These are phyloP conservation scores for Emberiza fucata DNA, from an alignment of 2,113 vertebrate species.

Conservation along the genomic window DNA sequence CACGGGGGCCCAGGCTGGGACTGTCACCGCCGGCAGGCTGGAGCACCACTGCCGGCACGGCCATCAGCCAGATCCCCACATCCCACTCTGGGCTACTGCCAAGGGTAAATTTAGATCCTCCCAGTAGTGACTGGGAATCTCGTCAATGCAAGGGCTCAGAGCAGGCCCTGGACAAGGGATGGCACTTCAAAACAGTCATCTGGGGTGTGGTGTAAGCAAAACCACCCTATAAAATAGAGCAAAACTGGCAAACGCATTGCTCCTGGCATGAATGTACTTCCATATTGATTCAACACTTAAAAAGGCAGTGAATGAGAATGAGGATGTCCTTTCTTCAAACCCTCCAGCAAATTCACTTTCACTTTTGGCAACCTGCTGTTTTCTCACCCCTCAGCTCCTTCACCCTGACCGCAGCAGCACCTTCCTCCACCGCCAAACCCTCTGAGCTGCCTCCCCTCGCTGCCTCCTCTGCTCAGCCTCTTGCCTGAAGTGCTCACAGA, in stretches of 20 bases:
- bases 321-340: constrained; percentile 3
- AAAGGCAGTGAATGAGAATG: background rate
- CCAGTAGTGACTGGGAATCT: background rate
- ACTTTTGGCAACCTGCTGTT: background rate
- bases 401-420: background rate
- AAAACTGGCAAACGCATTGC: constrained; percentile 10
- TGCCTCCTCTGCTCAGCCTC: background rate
- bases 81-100: background rate
- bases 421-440: background rate
- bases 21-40: background rate
- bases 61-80: background rate
- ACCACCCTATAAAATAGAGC: background rate
- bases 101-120: background rate
- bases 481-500: background rate
- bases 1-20: background rate
- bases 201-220: background rate
- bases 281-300: constrained; percentile 12
- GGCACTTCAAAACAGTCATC: background rate
- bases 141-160: background rate
- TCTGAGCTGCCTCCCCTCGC: background rate
- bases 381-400: background rate
- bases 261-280: background rate
- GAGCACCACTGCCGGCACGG: background rate
- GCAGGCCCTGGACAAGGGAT: background rate
- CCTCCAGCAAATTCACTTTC: constrained; percentile 20